Conservation (phyloP, 37 sponge, comb jelly and placozoan species). For the Ephydatia muelleri region DNA sequence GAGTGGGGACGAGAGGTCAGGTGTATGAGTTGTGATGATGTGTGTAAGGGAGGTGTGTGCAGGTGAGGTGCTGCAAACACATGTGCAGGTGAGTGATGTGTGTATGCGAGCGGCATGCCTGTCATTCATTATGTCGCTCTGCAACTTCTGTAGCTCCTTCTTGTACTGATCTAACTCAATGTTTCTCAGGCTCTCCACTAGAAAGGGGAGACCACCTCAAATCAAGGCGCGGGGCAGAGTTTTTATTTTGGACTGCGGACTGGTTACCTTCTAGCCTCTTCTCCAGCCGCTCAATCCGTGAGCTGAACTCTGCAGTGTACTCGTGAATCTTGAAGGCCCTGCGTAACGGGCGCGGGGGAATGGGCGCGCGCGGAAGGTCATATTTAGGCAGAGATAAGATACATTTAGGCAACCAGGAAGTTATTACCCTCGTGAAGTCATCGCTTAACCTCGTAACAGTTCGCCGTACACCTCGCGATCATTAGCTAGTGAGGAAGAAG, state of each 20-base stretch:
- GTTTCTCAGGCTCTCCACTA: conserved; percentile 44
- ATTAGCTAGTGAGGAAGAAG: background rate
- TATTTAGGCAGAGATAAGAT: no score
- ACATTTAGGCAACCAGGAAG: no score
- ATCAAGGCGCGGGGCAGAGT: background rate
- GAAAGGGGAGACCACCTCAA: background rate
- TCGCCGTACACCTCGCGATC: conserved; percentile 37
- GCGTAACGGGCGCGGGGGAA: no score
- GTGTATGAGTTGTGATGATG: background rate
- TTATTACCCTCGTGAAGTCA: conserved; percentile 51
- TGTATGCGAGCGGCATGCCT: background rate
- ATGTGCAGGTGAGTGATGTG: no score
- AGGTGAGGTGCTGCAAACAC: no score
- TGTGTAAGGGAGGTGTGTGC: no score
- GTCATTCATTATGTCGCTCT: conserved; percentile 12
- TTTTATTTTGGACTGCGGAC: no score
- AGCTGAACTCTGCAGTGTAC: conserved; percentile 22
- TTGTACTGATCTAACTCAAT: conserved; percentile 69
- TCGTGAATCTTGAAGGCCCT: conserved; percentile 58
- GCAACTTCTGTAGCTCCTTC: conserved; percentile 42
- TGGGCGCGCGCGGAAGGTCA: no score
- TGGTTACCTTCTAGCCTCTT: conserved; percentile 47
- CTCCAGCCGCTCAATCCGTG: conserved; percentile 27
- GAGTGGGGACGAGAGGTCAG: background rate
- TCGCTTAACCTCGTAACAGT: conserved; percentile 57